Evolutionary conservation across 2,888 invertebrate species (phyloP).

Genomic region (Stegophylla sp.): DNA sequence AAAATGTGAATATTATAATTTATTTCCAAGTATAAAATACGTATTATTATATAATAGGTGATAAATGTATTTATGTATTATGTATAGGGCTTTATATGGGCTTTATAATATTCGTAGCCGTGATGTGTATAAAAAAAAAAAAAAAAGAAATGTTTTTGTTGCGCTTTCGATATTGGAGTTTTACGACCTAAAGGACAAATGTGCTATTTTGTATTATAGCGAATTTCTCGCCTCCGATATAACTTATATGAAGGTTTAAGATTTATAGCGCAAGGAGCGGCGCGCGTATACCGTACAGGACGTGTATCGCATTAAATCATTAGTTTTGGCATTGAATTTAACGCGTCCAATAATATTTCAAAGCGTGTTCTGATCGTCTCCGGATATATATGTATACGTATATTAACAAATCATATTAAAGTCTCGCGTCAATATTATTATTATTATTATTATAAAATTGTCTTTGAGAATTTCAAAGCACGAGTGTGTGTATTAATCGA

Average conservation of each 20-base stretch:
- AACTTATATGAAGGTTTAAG: background rate
- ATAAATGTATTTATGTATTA: too few relatives aligned
- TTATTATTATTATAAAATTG: background rate
- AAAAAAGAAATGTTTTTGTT: background rate
- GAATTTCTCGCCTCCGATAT: background rate
- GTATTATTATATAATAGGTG: too few relatives aligned
- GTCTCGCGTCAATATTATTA: too few relatives aligned
- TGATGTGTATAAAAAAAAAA: too few relatives aligned
- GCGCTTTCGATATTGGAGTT: background rate
- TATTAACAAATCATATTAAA: too few relatives aligned
- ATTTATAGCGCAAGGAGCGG: constrained; percentile 7
- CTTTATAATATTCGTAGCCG: too few relatives aligned
- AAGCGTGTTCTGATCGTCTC: background rate
- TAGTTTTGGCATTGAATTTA: background rate
- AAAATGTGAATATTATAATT: too few relatives aligned
- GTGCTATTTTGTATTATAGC: background rate
- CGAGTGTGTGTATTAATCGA: background rate
- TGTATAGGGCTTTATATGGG: too few relatives aligned
- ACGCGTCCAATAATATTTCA: constrained; percentile 1
- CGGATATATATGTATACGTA: background rate
- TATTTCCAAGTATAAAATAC: too few relatives aligned
- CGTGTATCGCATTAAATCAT: constrained; percentile 8
- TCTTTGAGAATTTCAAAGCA: background rate
- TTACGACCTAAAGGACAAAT: background rate
- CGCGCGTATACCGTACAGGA: too few relatives aligned